Conservation (phyloP, 1,140 invertebrate species). For the Maniola jurtina region DNA sequence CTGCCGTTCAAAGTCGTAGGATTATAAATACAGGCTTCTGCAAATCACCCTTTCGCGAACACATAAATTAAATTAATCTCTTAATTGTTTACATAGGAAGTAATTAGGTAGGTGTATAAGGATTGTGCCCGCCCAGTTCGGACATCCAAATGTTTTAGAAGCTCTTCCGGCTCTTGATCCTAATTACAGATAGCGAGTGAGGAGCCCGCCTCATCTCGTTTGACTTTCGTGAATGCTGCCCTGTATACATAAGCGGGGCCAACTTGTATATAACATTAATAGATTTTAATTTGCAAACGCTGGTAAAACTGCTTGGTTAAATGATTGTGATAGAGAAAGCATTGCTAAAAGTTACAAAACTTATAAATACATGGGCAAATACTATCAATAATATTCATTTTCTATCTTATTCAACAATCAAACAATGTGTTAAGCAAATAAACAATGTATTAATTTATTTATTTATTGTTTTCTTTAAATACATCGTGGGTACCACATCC, state of each 20-base stretch:
- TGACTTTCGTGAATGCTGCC: slow-evolving; percentile 40
- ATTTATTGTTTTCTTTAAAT: too few species aligned
- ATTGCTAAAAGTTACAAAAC: too few species aligned
- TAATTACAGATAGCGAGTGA: slow-evolving; percentile 68
- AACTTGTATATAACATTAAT: too few species aligned
- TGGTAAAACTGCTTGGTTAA: too few species aligned
- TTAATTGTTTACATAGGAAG: slow-evolving; percentile 29
- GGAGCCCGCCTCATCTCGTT: slow-evolving; percentile 51
- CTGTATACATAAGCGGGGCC: slow-evolving; percentile 13
- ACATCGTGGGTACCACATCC: too few species aligned
- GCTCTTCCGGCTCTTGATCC: slow-evolving; percentile 60
- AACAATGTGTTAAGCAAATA: too few species aligned
- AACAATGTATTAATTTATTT: too few species aligned
- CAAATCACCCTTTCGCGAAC: slow-evolving; percentile 12
- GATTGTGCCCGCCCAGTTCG: slow-evolving; percentile 26
- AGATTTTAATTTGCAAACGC: too few species aligned
- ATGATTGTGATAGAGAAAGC: too few species aligned
- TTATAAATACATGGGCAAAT: too few species aligned
- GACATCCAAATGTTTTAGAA: slow-evolving; percentile 49
- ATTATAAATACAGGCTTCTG: slow-evolving; percentile 21
- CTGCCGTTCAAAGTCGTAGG: slow-evolving; percentile 30
- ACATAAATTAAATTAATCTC: slow-evolving; percentile 22
- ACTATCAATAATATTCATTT: too few species aligned
- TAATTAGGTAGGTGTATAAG: slow-evolving; percentile 34
- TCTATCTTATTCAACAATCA: too few species aligned